phyloP scores from a whole-genome alignment of 2,888 invertebrate genomes.

The Chaetogeoica ovagalla region DNA sequence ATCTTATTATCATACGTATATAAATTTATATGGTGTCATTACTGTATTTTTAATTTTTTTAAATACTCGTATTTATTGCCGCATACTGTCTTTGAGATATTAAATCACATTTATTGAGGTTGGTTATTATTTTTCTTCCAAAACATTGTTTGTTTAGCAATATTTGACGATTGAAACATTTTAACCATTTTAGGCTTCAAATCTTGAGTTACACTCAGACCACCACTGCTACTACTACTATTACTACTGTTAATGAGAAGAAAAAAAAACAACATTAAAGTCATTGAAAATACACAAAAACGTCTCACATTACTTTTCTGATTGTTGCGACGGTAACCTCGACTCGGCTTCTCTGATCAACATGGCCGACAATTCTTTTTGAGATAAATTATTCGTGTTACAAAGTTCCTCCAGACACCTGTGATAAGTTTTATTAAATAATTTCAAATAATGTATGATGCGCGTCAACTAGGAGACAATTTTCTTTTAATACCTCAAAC shows the following conservation, averaged over 20 bases:
- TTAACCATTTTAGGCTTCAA: constrained; percentile 67
- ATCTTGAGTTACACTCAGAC: constrained; percentile 63
- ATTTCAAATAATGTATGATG: not conserved
- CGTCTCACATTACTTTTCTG: constrained; percentile 58
- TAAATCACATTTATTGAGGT: constrained; percentile 16
- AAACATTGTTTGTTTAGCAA: constrained; percentile 61
- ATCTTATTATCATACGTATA: not conserved
- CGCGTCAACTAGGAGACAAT: not conserved
- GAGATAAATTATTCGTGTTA: constrained; percentile 61
- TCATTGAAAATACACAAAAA: not conserved
- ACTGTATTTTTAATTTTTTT: not conserved
- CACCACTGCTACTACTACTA: constrained; percentile 55
- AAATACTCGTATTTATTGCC: not conserved
- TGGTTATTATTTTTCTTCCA: constrained; percentile 59
- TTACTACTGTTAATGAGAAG: constrained; percentile 57
- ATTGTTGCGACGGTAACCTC: constrained; percentile 58
- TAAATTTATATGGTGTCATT: not conserved
- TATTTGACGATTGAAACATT: constrained; percentile 62
- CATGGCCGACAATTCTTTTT: constrained; percentile 63
- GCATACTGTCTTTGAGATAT: not conserved
- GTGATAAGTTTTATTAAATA: constrained; percentile 42
- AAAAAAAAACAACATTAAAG: constrained; percentile 20
- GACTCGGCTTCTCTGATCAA: constrained; percentile 65
- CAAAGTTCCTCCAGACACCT: constrained; percentile 63
- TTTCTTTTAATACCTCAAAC: constrained; percentile 60